Evolutionary conservation across 1,140 invertebrate genomes (phyloP).

Genomic region (Trinorchestia longiramus): DNA sequence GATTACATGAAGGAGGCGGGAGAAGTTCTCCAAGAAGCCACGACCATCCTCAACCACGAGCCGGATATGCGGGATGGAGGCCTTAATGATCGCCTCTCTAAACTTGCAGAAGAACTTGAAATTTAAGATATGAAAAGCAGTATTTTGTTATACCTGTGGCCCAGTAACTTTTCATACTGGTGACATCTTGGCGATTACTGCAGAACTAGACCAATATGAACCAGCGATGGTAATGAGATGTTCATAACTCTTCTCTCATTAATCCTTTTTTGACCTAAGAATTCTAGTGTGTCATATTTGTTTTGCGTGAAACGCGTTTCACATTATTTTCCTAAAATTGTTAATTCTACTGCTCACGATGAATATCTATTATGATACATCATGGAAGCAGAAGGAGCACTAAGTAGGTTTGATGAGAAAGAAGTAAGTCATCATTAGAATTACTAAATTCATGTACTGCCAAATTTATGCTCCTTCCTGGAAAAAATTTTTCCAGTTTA

Average conservation of each 20-base stretch:
- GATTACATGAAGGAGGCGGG: slow-evolving; percentile 71
- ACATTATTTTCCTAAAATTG: neutral
- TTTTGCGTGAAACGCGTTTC: neutral
- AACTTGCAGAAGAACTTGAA: slow-evolving; percentile 71
- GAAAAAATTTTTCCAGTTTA: neutral
- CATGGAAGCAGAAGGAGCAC: no score
- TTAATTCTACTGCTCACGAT: neutral
- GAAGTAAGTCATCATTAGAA: neutral
- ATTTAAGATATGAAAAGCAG: neutral
- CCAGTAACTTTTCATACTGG: no score
- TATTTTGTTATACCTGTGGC: neutral
- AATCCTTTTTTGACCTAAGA: neutral
- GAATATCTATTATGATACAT: neutral
- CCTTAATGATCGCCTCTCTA: slow-evolving; percentile 71
- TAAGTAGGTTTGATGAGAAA: neutral
- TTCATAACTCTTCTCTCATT: neutral
- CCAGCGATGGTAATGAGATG: no score
- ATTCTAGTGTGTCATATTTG: neutral
- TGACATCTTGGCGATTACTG: no score
- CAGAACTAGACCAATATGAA: no score
- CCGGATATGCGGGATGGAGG: slow-evolving; percentile 73
- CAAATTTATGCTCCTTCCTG: neutral
- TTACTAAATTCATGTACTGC: no score
- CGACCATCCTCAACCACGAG: slow-evolving; percentile 74
- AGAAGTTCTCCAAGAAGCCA: slow-evolving; percentile 73